A percentile compares a stretch with the other conserved stretches of the same genome.
Evolutionary conservation across 2,888 invertebrate species (phyloP).

Genomic region (Euplexia lucipara): DNA sequence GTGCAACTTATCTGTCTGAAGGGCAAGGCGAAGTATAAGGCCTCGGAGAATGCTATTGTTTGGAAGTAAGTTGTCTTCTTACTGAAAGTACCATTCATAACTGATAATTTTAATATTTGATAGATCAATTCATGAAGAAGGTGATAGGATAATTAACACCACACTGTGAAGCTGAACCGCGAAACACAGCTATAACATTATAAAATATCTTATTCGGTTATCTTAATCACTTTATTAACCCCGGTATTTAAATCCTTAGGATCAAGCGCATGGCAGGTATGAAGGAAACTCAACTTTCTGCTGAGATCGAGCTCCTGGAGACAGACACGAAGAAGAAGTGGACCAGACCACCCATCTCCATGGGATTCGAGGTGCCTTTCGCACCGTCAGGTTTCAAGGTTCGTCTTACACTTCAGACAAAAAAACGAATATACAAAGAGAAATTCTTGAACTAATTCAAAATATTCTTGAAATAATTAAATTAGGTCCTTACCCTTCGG

Average conservation of each 20-base stretch:
- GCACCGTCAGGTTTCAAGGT: constrained; percentile 99
- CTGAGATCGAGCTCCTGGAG: constrained; percentile 99
- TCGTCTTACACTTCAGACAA: background rate
- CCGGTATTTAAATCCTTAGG: constrained; percentile 77
- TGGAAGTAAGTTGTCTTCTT: constrained; percentile 94
- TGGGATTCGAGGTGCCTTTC: constrained; percentile 99
- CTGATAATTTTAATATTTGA: no score
- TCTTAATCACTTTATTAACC: background rate
- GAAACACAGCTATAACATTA: no score
- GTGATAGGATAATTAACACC: no score
- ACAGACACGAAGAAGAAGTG: constrained; percentile 99
- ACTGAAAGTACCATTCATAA: no score
- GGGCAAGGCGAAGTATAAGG: constrained; percentile 99
- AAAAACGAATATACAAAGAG: no score
- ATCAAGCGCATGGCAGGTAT: constrained; percentile 99
- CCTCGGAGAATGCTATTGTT: constrained; percentile 99
- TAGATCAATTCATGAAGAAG: no score
- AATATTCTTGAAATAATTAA: no score
- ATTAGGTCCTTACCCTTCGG: no score
- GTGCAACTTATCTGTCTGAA: constrained; percentile 99
- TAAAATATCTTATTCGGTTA: no score
- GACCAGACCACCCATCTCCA: constrained; percentile 99
- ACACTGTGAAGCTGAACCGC: no score
- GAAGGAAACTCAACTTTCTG: constrained; percentile 99
- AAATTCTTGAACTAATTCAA: no score